These are phyloP conservation scores for Himantopus leucocephalus DNA, from an alignment of 2,113 vertebrate genomes.

Conservation along the genomic window DNA sequence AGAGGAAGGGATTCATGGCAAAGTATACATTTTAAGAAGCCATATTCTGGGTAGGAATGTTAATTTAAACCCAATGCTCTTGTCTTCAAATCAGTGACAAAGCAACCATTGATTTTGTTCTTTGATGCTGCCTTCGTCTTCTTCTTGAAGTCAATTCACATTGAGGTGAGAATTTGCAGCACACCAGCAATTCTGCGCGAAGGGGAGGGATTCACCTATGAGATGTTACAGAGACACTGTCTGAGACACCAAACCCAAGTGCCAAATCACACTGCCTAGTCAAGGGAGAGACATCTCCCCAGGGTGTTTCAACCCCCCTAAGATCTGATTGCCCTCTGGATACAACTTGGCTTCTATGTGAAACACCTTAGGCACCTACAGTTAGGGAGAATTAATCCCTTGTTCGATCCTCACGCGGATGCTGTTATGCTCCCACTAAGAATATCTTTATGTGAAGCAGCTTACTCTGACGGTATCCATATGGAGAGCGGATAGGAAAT, in stretches of 20 bases:
- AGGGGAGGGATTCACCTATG: background rate
- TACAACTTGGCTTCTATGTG: background rate
- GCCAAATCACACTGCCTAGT: background rate
- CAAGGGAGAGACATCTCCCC: constrained; percentile 4
- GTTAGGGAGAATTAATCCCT: background rate
- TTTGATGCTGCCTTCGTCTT: background rate
- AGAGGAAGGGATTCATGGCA: background rate
- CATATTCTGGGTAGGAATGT: background rate
- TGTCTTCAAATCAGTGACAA: constrained; percentile 24
- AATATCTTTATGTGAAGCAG: constrained; percentile 55
- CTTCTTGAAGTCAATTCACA: background rate
- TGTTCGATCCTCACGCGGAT: background rate
- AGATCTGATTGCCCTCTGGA: constrained; percentile 41
- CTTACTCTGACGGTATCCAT: constrained; percentile 45
- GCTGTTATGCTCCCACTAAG: constrained; percentile 16
- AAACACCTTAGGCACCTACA: constrained; percentile 27
- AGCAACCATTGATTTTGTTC: background rate
- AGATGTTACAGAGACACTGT: background rate
- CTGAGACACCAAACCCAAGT: background rate
- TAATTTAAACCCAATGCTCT: background rate
- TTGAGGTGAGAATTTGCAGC: background rate
- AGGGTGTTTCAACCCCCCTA: background rate
- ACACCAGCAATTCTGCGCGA: background rate
- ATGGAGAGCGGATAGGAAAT: constrained; percentile 49
- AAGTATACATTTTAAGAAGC: background rate